Percentiles rank a stretch among this genome's conserved stretches.
phyloP scores from a whole-genome alignment of 2,797 vertebrate species.

The Coendou prehensilis region DNA sequence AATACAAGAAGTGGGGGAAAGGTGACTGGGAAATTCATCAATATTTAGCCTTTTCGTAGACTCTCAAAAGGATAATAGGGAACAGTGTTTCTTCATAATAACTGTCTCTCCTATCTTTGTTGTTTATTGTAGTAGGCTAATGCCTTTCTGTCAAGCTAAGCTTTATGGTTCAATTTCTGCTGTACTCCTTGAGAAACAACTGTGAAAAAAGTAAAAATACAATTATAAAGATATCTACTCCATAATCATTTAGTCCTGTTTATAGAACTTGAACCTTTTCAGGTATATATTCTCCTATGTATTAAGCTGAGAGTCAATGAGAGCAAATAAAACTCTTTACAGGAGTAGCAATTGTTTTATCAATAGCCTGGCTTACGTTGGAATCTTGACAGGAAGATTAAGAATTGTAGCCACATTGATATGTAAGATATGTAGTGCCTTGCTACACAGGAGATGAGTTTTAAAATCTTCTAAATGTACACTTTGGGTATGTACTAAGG shows the following conservation, averaged over 20 bases:
- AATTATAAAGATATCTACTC: slow-evolving; percentile 73
- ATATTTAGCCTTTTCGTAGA: slow-evolving; percentile 80
- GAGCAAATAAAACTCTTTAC: slow-evolving; percentile 42
- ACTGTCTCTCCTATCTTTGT: slow-evolving; percentile 73
- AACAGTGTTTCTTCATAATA: slow-evolving; percentile 83
- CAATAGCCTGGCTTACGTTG: background rate
- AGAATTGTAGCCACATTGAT: slow-evolving; percentile 54
- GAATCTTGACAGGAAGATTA: background rate
- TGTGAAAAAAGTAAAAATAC: slow-evolving; percentile 51
- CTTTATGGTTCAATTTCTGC: slow-evolving; percentile 82
- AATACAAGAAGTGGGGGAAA: slow-evolving; percentile 77
- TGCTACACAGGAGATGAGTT: background rate
- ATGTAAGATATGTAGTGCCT: background rate
- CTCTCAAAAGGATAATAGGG: slow-evolving; percentile 81
- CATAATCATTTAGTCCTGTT: slow-evolving; percentile 72
- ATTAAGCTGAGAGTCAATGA: slow-evolving; percentile 34
- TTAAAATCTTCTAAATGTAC: background rate
- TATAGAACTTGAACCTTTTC: slow-evolving; percentile 68
- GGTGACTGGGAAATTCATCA: slow-evolving; percentile 81
- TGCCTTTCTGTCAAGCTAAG: slow-evolving; percentile 79
- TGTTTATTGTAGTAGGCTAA: slow-evolving; percentile 73
- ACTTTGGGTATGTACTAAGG: background rate
- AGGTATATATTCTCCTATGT: slow-evolving; percentile 63
- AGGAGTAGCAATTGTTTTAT: slow-evolving; percentile 33
- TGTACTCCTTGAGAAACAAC: slow-evolving; percentile 72